Conservation (phyloP, 2,888 invertebrate species). For the Deilephila elpenor region DNA sequence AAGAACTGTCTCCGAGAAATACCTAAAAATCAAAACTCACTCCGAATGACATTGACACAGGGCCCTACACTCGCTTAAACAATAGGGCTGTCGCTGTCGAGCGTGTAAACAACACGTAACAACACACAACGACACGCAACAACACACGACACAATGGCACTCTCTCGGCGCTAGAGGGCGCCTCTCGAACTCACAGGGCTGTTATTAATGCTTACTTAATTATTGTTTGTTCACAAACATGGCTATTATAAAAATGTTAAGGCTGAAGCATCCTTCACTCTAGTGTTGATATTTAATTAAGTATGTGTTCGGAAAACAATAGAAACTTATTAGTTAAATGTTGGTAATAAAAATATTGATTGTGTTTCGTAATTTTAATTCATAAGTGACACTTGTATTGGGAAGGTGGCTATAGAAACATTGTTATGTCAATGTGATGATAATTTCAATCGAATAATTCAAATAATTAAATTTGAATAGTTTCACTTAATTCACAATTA, state of each 20-base stretch:
- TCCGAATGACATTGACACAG: slow-evolving; percentile 63
- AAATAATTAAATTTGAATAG: too few relatives aligned
- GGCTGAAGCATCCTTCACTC: slow-evolving; percentile 37
- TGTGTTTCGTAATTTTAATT: slow-evolving; percentile 11
- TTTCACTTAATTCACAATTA: too few relatives aligned
- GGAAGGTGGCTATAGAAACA: not conserved
- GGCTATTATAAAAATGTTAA: slow-evolving; percentile 38
- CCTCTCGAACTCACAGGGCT: slow-evolving; percentile 43
- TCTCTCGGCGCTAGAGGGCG: slow-evolving; percentile 41
- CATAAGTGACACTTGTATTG: not conserved
- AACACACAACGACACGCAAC: slow-evolving; percentile 48
- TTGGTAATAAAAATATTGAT: not conserved
- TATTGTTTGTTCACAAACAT: slow-evolving; percentile 49
- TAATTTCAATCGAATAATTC: too few relatives aligned
- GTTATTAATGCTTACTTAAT: slow-evolving; percentile 50
- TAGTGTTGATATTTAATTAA: slow-evolving; percentile 31
- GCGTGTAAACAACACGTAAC: slow-evolving; percentile 59
- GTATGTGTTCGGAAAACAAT: slow-evolving; percentile 27
- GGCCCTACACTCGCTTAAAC: slow-evolving; percentile 57
- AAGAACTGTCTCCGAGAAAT: slow-evolving; percentile 42
- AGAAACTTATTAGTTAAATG: slow-evolving; percentile 8
- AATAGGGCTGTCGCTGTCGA: slow-evolving; percentile 66
- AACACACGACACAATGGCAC: slow-evolving; percentile 54
- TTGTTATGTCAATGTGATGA: not conserved
- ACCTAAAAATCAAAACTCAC: slow-evolving; percentile 51